phyloP scores from a whole-genome alignment of 2,797 vertebrate species.

The Melanotaenia nigrans region DNA sequence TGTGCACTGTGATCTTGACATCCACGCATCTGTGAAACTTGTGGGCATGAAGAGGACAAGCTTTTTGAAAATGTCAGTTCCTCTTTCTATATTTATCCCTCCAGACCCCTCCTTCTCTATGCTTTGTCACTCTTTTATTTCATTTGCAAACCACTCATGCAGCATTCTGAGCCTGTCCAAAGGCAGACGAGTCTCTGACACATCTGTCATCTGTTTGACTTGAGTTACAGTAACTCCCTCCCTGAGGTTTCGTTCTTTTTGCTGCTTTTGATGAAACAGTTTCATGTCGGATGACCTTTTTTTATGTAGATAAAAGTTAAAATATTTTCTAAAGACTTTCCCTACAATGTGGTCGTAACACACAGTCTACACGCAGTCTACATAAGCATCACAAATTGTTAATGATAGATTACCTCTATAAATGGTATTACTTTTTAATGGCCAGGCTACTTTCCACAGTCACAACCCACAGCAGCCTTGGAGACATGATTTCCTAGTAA shows the following conservation, averaged over 20 bases:
- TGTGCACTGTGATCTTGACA: slow-evolving; percentile 66
- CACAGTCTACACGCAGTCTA: slow-evolving; percentile 7
- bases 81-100: slow-evolving; percentile 77
- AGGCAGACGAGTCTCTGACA: slow-evolving; percentile 30
- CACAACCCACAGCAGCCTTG: slow-evolving; percentile 41
- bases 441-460: slow-evolving; percentile 50
- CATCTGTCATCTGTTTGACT: slow-evolving; percentile 33
- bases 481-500: slow-evolving; percentile 50
- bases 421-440: slow-evolving; percentile 37
- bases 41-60: slow-evolving; percentile 68
- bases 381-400: slow-evolving; percentile 33
- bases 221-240: slow-evolving; percentile 33
- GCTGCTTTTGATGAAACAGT: slow-evolving; percentile 10
- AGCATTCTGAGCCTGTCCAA: slow-evolving; percentile 21
- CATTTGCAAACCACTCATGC: slow-evolving; percentile 33
- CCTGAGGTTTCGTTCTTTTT: slow-evolving; percentile 3
- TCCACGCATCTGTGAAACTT: slow-evolving; percentile 74
- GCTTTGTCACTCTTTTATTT: slow-evolving; percentile 65
- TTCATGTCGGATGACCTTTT: slow-evolving; percentile 18
- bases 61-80: slow-evolving; percentile 79
- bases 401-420: slow-evolving; percentile 40
- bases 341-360: too few species aligned
- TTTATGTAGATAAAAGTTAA: slow-evolving; percentile 28
- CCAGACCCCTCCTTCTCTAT: slow-evolving; percentile 15
- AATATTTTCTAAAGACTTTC: slow-evolving; percentile 7